Conservation (phyloP, 2,888 invertebrate genomes). For the Lissonota sp. region DNA sequence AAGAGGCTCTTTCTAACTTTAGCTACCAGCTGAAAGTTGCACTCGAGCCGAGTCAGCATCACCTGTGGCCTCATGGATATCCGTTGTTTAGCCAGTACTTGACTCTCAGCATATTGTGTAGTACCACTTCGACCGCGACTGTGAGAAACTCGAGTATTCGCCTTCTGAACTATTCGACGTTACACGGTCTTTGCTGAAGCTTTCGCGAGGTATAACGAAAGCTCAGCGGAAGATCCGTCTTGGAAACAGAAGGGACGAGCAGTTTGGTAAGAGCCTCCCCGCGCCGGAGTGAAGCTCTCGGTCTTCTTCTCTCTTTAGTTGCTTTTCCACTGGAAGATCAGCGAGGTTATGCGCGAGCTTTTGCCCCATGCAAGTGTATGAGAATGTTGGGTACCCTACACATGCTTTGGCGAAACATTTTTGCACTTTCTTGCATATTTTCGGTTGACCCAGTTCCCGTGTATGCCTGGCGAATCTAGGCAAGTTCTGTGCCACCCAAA, state of each 20-base stretch:
- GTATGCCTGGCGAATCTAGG: not conserved
- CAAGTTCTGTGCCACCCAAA: too few species aligned
- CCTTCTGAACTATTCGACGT: constrained; percentile 52
- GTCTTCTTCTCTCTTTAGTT: not conserved
- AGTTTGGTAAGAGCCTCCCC: constrained; percentile 10
- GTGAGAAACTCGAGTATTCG: constrained; percentile 48
- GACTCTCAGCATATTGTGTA: constrained; percentile 72
- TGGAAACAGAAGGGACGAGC: constrained; percentile 35
- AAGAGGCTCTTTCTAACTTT: constrained; percentile 39
- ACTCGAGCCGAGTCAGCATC: constrained; percentile 80
- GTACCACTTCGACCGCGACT: constrained; percentile 71
- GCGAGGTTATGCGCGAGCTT: not conserved
- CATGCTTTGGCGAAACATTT: constrained; percentile 21
- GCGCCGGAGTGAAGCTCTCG: not conserved
- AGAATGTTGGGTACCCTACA: constrained; percentile 37
- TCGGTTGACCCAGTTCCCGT: constrained; percentile 36
- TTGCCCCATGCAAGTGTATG: not conserved
- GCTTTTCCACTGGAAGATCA: constrained; percentile 3
- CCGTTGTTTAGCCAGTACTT: constrained; percentile 79
- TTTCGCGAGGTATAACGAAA: constrained; percentile 9
- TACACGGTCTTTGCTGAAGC: constrained; percentile 35
- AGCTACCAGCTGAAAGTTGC: constrained; percentile 66
- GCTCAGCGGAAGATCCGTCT: constrained; percentile 29
- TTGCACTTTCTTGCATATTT: constrained; percentile 34
- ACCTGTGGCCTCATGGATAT: constrained; percentile 75